phyloP scores from a whole-genome alignment of 1,140 invertebrate genomes.

The Teleopsis dalmanni region DNA sequence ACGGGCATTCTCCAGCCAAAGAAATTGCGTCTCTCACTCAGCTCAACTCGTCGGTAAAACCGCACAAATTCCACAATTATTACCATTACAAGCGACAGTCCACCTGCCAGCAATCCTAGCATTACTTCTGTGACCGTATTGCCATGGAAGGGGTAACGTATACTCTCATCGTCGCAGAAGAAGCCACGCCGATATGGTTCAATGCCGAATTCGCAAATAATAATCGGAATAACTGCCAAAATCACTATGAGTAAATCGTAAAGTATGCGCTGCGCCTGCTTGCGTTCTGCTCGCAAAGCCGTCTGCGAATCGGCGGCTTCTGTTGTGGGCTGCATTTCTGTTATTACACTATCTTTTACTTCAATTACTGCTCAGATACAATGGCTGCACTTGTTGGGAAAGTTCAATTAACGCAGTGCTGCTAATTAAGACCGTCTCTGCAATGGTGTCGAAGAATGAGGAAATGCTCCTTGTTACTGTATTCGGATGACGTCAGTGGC shows the following conservation, averaged over 20 bases:
- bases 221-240: slow-evolving; percentile 49
- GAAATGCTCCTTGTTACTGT: no score
- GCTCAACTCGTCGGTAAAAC: slow-evolving; percentile 15
- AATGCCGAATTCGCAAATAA: slow-evolving; percentile 63
- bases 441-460: no score
- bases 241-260: slow-evolving; percentile 29
- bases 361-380: neutral
- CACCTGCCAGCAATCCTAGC: slow-evolving; percentile 66
- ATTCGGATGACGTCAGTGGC: no score
- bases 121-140: slow-evolving; percentile 73
- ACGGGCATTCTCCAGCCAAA: slow-evolving; percentile 46
- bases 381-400: neutral
- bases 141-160: slow-evolving; percentile 71
- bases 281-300: slow-evolving; percentile 12
- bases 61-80: slow-evolving; percentile 27
- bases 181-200: slow-evolving; percentile 82
- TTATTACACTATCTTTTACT: neutral
- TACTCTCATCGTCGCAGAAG: slow-evolving; percentile 90
- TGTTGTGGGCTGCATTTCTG: slow-evolving; percentile 3
- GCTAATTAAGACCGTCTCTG: no score
- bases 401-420: neutral
- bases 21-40: slow-evolving; percentile 7
- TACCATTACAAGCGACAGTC: slow-evolving; percentile 42
- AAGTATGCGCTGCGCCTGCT: slow-evolving; percentile 17
- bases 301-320: neutral